A percentile compares a stretch with the other conserved stretches of the same genome.
phyloP scores from a whole-genome alignment of 2,113 vertebrate species.

The Etia nguti region DNA sequence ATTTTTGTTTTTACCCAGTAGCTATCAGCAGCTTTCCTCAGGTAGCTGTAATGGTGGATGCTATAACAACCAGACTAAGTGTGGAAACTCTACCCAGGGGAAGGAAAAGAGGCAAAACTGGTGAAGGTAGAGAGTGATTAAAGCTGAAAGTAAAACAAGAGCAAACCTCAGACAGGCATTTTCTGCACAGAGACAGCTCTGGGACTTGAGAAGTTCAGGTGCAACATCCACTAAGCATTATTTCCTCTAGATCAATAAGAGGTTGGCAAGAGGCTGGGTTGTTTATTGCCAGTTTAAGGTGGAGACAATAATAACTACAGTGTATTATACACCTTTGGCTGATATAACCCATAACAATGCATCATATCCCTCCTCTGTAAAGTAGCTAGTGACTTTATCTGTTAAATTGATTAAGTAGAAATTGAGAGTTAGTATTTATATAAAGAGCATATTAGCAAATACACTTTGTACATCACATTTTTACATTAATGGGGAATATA shows the following conservation, averaged over 20 bases:
- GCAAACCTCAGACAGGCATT: not conserved
- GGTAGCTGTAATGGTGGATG: not conserved
- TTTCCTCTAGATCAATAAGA: not conserved
- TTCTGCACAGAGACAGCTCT: not conserved
- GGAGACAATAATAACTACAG: not conserved
- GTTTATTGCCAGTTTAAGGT: not conserved
- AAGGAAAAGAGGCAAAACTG: not conserved
- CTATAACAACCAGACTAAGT: not conserved
- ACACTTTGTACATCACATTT: not conserved
- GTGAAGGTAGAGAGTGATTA: not conserved
- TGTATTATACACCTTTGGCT: not conserved
- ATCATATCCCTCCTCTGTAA: not conserved
- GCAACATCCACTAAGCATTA: not conserved
- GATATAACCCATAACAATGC: not conserved
- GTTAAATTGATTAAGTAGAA: not conserved
- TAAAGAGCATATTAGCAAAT: not conserved
- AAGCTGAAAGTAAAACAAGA: not conserved
- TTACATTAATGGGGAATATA: not conserved
- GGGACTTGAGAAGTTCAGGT: not conserved
- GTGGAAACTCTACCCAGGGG: not conserved
- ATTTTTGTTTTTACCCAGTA: not conserved
- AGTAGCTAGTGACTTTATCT: not conserved
- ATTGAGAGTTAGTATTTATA: not conserved
- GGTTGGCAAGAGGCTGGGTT: not conserved
- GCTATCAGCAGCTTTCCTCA: not conserved